phyloP scores from a whole-genome alignment of 2,113 vertebrate genomes.

The Bufo bufo region DNA sequence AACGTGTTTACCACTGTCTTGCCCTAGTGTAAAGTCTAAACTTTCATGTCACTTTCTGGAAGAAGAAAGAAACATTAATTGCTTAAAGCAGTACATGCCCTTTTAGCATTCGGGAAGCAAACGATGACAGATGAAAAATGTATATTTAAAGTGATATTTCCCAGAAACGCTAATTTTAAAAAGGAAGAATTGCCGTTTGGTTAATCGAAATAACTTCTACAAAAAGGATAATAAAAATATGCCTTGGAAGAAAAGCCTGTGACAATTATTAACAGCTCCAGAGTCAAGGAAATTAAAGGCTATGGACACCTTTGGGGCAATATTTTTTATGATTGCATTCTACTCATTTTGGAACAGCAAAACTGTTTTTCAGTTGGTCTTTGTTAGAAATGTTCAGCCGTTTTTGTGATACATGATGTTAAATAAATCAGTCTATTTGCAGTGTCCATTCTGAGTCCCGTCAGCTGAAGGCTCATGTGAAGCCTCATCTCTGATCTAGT shows the following conservation, averaged over 20 bases:
- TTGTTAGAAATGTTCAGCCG: too few species aligned
- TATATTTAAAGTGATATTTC: conserved; percentile 38
- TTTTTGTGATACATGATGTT: too few species aligned
- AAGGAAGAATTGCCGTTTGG: not conserved
- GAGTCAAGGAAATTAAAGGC: not conserved
- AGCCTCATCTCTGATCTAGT: too few species aligned
- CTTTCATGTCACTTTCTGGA: conserved; percentile 58
- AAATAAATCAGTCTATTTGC: too few species aligned
- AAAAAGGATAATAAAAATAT: not conserved
- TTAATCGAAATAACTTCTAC: not conserved
- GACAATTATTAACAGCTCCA: not conserved
- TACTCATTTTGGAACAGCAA: too few species aligned
- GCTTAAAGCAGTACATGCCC: conserved; percentile 56
- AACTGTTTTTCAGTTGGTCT: too few species aligned
- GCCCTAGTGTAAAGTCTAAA: conserved; percentile 58
- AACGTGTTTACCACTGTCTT: conserved; percentile 56
- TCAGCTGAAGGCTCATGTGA: too few species aligned
- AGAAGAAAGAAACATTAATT: conserved; percentile 57
- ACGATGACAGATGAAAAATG: conserved; percentile 33
- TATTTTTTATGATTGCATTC: too few species aligned
- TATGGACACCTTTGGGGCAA: too few species aligned
- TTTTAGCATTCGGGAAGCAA: conserved; percentile 44
- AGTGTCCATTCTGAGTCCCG: too few species aligned
- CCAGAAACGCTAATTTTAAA: conserved; percentile 2
- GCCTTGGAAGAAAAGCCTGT: not conserved